Evolutionary conservation across 2,113 vertebrate species (phyloP), one percentile per base, ranked within the genome.

Genomic region (Oreochromis tanganicae): DNA sequence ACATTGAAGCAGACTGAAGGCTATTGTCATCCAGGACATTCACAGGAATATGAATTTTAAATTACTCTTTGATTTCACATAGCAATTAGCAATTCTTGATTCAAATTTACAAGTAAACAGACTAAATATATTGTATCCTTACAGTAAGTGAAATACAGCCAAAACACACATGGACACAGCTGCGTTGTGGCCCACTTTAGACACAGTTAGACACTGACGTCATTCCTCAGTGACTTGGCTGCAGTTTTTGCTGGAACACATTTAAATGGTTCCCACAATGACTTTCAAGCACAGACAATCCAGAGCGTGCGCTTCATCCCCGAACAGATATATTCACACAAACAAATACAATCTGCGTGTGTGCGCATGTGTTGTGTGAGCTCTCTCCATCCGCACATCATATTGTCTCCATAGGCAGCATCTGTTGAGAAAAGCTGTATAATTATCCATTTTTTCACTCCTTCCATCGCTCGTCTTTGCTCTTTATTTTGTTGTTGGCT

Each of bases 341-440:
- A 41, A 82, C 32, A 66, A 79, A 71, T 5, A 24, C 29, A 7
- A 36, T 32, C 29, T 21, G 11, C 66, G 19, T 80, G 52, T 86
- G 13, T 2, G 52, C 13, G 8, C 36, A 36, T 13, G 27, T 82
- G n/a, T 34, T 63, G 29, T 36, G 38, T 75, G 54, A 71, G 46
- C 48, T 4, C 13, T 89, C 21, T 84, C 48, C 46, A 29, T 84
- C 54, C 80, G 29, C 88, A 81, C 55, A 54, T 82, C 50, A 81
- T 34, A 38, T 86, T 61, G n/a, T 73, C 56, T 86, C 88, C 56
- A 63, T 46, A 68, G 79, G 43, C 56, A 24, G 56, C 73, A 41
- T 88, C 88, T 90, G 81, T 57, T 29, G 81, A 92, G 82, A 82
- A 81, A 91, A 87, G 80, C 68, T 63, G 83, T 59, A 81, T 87